A percentile compares a stretch with the other conserved stretches of the same genome.
These are phyloP conservation scores for Blastomussa wellsi DNA, from an alignment of 92 coral and sea anemone genomes.

Conservation along the genomic window DNA sequence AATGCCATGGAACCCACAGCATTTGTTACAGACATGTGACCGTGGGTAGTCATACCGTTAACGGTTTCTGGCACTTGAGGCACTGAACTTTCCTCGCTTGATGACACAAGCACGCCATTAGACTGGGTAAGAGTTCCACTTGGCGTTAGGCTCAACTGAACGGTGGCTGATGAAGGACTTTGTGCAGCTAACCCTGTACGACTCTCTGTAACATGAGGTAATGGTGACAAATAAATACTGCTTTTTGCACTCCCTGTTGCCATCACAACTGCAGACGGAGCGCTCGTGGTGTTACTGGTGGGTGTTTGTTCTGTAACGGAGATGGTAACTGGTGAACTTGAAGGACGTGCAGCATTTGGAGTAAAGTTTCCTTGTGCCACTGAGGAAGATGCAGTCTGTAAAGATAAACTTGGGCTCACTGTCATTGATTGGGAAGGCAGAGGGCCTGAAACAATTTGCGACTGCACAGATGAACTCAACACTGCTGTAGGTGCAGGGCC, in stretches of 20 bases:
- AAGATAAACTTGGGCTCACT: not conserved
- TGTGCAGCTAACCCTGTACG: not conserved
- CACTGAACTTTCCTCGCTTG: not conserved
- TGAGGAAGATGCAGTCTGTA: not conserved
- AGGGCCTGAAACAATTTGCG: not conserved
- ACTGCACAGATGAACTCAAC: not conserved
- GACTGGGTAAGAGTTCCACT: not conserved
- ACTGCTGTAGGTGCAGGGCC: not conserved
- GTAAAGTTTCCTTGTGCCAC: not conserved
- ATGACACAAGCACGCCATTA: not conserved
- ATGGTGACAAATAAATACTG: not conserved
- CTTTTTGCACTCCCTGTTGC: not conserved
- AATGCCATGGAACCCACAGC: not conserved
- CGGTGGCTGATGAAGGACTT: constrained; percentile 13
- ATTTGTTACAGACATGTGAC: not conserved
- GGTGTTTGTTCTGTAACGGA: not conserved
- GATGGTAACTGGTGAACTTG: not conserved
- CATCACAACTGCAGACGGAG: not conserved
- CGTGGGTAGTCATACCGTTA: not conserved
- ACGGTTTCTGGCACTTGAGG: not conserved
- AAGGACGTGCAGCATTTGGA: not conserved
- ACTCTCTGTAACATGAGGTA: not conserved
- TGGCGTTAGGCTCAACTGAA: not conserved
- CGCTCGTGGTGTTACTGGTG: not conserved
- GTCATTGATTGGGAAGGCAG: not conserved